A percentile compares a stretch with the other conserved stretches of the same genome.
phyloP scores from a whole-genome alignment of 2,797 vertebrate genomes.

The Phataginus tricuspis region DNA sequence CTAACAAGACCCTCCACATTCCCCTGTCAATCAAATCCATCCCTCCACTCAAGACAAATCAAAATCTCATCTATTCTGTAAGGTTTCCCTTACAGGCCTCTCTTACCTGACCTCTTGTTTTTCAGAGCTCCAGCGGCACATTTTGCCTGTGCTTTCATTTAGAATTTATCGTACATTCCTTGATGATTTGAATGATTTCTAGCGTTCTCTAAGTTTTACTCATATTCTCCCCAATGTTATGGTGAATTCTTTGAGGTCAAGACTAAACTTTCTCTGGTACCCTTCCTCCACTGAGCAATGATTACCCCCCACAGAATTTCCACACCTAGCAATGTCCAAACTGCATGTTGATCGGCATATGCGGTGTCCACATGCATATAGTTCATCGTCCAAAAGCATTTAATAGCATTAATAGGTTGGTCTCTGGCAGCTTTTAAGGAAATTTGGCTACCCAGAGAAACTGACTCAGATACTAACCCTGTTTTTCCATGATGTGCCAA shows the following conservation, averaged over 20 bases:
- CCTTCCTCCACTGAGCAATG: not conserved
- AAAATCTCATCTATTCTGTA: not conserved
- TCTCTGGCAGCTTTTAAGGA: slow-evolving; percentile 70
- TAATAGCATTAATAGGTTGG: slow-evolving; percentile 51
- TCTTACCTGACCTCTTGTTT: not conserved
- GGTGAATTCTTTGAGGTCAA: not conserved
- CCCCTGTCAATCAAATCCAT: not conserved
- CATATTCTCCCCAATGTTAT: not conserved
- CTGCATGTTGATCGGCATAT: not conserved
- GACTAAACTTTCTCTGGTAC: not conserved
- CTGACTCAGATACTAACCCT: slow-evolving; percentile 50
- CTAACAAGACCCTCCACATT: not conserved
- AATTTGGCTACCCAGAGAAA: slow-evolving; percentile 61
- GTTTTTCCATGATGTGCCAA: slow-evolving; percentile 59
- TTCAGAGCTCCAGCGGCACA: not conserved
- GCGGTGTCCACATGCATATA: slow-evolving; percentile 55
- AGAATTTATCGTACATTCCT: not conserved
- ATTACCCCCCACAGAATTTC: not conserved
- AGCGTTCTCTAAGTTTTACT: not conserved
- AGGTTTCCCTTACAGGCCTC: not conserved
- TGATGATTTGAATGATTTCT: not conserved
- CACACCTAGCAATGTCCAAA: not conserved
- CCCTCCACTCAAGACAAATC: not conserved
- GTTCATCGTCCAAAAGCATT: slow-evolving; percentile 59
- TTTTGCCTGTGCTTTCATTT: not conserved